phyloP scores from a whole-genome alignment of 2,888 invertebrate species.

The Amiota communis region DNA sequence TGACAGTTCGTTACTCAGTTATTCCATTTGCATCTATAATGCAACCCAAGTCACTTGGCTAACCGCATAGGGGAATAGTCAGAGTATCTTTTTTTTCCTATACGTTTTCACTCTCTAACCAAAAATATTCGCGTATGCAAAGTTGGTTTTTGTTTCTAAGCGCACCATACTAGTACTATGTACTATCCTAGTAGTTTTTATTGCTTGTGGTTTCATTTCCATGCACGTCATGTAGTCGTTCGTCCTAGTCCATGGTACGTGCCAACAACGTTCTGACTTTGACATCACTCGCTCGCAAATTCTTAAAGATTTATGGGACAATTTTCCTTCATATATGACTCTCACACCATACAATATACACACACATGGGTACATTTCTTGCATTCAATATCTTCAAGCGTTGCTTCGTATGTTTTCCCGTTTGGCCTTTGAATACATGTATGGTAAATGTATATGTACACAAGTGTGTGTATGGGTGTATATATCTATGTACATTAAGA shows the following conservation, averaged over 20 bases:
- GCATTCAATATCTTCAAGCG: too few relatives aligned
- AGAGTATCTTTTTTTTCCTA: background rate
- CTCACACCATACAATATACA: slow-evolving; percentile 5
- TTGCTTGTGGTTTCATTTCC: slow-evolving; percentile 9
- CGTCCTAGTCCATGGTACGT: background rate
- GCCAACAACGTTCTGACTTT: slow-evolving; percentile 29
- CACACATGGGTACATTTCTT: background rate
- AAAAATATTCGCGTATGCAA: slow-evolving; percentile 22
- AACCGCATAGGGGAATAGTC: slow-evolving; percentile 24
- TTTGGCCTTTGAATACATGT: background rate
- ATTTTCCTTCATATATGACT: slow-evolving; percentile 25
- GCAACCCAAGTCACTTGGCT: slow-evolving; percentile 41
- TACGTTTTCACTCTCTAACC: slow-evolving; percentile 11
- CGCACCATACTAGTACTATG: slow-evolving; percentile 33
- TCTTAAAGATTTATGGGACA: slow-evolving; percentile 57
- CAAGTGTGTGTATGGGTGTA: too few relatives aligned
- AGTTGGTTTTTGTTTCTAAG: background rate
- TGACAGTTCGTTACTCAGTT: slow-evolving; percentile 66
- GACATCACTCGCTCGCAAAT: slow-evolving; percentile 41
- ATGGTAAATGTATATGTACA: too few relatives aligned
- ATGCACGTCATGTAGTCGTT: background rate
- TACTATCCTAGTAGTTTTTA: background rate
- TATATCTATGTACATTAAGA: background rate
- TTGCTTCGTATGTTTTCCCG: background rate
- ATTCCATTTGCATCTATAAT: slow-evolving; percentile 67